Conservation (phyloP, 53 echinoderm and acorn worm species). For the Temnopleurus reevesii region DNA sequence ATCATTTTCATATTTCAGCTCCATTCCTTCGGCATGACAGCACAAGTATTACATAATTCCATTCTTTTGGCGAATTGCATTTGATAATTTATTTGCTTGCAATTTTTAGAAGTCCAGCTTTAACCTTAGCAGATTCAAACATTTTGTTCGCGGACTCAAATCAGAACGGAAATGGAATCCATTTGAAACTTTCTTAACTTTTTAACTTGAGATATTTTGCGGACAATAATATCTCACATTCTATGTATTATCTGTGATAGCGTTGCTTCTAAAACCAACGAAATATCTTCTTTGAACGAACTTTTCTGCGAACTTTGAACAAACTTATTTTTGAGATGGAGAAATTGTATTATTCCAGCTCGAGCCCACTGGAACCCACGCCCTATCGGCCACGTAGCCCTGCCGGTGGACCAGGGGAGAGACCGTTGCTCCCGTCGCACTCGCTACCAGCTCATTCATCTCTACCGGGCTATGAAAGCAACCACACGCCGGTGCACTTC, state of each 20-base stretch:
- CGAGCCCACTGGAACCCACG: conserved; percentile 18
- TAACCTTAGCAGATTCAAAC: neutral
- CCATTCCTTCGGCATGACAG: neutral
- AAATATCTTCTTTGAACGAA: neutral
- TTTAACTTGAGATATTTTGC: neutral
- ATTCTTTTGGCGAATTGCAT: neutral
- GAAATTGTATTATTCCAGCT: conserved; percentile 37
- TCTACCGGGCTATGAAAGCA: conserved; percentile 35
- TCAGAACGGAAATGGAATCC: neutral
- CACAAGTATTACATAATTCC: neutral
- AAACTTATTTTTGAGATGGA: neutral
- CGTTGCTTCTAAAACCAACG: neutral
- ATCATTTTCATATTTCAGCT: neutral
- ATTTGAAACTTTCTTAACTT: neutral
- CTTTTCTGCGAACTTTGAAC: neutral
- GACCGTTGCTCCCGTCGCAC: conserved; percentile 27
- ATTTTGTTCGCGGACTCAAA: neutral
- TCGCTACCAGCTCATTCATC: conserved; percentile 7
- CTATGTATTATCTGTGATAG: neutral
- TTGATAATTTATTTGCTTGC: no score
- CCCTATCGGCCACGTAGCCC: conserved; percentile 47
- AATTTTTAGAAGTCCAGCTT: no score
- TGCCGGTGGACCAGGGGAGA: conserved; percentile 16
- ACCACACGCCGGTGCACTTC: conserved; percentile 31
- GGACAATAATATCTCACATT: neutral